Conservation (phyloP, 2,888 invertebrate species). For the Fragum sueziense region DNA sequence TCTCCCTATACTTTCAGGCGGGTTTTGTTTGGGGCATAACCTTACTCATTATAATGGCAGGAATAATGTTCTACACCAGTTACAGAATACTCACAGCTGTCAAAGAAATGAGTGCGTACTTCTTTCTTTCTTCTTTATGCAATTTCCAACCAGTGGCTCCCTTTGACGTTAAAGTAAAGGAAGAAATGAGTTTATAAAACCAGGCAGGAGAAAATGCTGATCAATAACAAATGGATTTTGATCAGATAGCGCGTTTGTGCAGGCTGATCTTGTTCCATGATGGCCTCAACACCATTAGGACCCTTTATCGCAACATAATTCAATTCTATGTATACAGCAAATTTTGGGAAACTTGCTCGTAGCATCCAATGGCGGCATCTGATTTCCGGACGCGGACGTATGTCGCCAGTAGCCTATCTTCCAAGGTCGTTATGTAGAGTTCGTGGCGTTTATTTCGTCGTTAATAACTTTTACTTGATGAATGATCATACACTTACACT, state of each 20-base stretch:
- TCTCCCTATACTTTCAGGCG: slow-evolving; percentile 83
- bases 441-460: slow-evolving; percentile 1
- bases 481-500: slow-evolving; percentile 17
- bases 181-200: too few species aligned
- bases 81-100: slow-evolving; percentile 88
- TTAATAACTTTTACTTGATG: not conserved
- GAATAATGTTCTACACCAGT: slow-evolving; percentile 92
- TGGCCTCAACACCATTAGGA: too few species aligned
- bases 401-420: slow-evolving; percentile 19
- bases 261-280: too few species aligned
- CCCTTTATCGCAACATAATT: too few species aligned
- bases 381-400: slow-evolving; percentile 9
- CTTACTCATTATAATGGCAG: slow-evolving; percentile 89
- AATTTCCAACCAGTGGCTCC: too few species aligned
- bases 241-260: too few species aligned
- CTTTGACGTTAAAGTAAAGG: too few species aligned
- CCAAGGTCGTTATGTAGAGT: slow-evolving; percentile 16
- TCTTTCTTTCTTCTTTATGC: not conserved
- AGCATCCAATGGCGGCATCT: not conserved
- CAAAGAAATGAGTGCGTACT: slow-evolving; percentile 79
- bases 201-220: too few species aligned
- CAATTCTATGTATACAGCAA: too few species aligned
- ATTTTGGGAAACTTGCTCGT: not conserved
- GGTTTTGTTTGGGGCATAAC: slow-evolving; percentile 90
- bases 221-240: too few species aligned